A percentile compares a stretch with the other conserved stretches of the same genome.
Conservation (phyloP, 1,140 invertebrate species). For the Zaprionus inermis region DNA sequence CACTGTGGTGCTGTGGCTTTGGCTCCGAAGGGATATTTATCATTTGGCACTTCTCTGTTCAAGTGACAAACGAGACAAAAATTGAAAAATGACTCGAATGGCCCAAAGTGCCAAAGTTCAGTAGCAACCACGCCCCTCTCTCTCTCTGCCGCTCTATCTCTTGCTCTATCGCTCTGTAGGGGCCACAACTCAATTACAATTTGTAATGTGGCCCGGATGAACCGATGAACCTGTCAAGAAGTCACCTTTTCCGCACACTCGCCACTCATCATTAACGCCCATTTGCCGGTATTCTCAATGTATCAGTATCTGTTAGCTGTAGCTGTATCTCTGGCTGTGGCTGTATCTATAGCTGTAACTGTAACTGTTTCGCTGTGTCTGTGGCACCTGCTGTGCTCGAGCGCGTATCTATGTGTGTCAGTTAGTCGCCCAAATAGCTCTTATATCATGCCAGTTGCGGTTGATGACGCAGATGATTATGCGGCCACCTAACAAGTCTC, state of each 20-base stretch:
- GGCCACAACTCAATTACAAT: constrained; percentile 47
- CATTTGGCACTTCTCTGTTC: constrained; percentile 65
- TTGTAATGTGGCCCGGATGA: constrained; percentile 30
- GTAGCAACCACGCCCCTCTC: neutral
- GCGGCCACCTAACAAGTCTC: constrained; percentile 23
- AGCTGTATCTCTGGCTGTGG: constrained; percentile 24
- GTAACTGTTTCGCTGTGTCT: constrained; percentile 1
- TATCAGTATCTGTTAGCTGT: neutral
- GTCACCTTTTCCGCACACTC: constrained; percentile 20
- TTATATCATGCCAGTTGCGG: constrained; percentile 30
- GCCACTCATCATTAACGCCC: constrained; percentile 35
- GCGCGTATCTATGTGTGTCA: constrained; percentile 69
- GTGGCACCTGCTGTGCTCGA: constrained; percentile 1
- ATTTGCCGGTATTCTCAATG: constrained; percentile 21
- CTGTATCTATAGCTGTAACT: constrained; percentile 1
- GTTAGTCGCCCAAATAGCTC: constrained; percentile 54
- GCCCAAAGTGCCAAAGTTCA: constrained; percentile 11
- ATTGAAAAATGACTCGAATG: constrained; percentile 56
- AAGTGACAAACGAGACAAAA: constrained; percentile 56
- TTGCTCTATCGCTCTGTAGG: neutral
- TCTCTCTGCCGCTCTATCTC: neutral
- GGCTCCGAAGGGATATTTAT: constrained; percentile 57
- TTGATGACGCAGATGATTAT: constrained; percentile 29
- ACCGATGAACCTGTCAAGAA: constrained; percentile 45
- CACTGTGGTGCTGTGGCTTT: constrained; percentile 34